Base-by-base conservation (phyloP, 2,888 invertebrate species). In the Sphaerophoria taeniata region DNA sequence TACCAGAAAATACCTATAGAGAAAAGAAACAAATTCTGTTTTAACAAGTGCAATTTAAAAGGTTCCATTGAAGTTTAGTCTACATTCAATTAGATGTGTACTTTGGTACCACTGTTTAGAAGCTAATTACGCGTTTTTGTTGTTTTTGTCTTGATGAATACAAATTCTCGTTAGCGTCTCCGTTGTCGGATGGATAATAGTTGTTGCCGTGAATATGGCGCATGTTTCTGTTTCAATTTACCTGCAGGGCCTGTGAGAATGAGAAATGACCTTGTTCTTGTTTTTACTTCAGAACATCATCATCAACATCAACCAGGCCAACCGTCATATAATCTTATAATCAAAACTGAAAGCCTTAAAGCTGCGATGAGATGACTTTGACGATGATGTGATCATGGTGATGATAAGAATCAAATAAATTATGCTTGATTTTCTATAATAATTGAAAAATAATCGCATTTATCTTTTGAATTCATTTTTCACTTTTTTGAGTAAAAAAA, bases 21-120 rank as follows among this genome's bases (percentile, higher is more conserved):
- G 43, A 43, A 43, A 12, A 12, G 12, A 43, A 3, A 43, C 43
- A 43, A 71, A 36, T 51, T 45, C n/a, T 67, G 14, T 73, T 76
- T 69, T 49, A 72, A 60, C 60, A 82, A 72, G 61, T 73, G 56
- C 73, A 24, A 24, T 2, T 24, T 72, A 75, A 65, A 60, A 51
- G 47, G n/a, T 65, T 75, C 63, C 45, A 58, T 61, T 16, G 71
- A 31, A 24, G 24, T 11, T 14, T 36, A 33, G 60, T 45, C 61
- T 70, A 45, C 70, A 51, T 70, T 56, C 58, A 24, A 60, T 60
- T 60, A 70, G 51, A 53, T 63, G 24, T 6, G 55, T 7, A 7
- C 11, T 39, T 65, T 45, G 33, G 24, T 3, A 45, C 70, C 33
- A 36, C 33, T 56, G 4, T 1, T 3, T 47, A 6, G 2, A 4